A percentile compares a stretch with the other conserved stretches of the same genome.
phyloP scores from a whole-genome alignment of 1,140 invertebrate species.

The Archegozetes longisetosus region DNA sequence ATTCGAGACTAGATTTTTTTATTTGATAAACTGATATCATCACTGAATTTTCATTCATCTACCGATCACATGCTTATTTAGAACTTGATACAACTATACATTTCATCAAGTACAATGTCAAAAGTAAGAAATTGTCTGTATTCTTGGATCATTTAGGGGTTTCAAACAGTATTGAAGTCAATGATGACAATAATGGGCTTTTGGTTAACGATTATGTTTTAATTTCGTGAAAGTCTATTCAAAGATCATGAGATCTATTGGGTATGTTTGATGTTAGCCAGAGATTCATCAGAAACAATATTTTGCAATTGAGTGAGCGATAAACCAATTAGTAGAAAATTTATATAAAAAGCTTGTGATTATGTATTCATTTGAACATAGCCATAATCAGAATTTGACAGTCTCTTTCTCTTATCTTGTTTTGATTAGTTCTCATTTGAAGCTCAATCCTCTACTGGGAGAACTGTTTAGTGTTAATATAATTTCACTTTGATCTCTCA shows the following conservation, averaged over 20 bases:
- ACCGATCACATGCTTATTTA: background rate
- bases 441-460: too few relatives aligned
- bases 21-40: slow-evolving; percentile 15
- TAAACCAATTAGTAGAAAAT: slow-evolving; percentile 27
- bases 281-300: slow-evolving; percentile 23
- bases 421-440: too few relatives aligned
- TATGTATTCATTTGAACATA: too few relatives aligned
- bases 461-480: too few relatives aligned
- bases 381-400: too few relatives aligned
- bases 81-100: slow-evolving; percentile 7
- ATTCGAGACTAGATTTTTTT: too few relatives aligned
- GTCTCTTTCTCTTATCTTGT: too few relatives aligned
- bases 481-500: too few relatives aligned
- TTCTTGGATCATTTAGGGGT: slow-evolving; percentile 7
- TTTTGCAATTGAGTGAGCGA: slow-evolving; percentile 25
- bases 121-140: background rate
- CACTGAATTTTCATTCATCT: slow-evolving; percentile 4
- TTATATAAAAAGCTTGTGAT: slow-evolving; percentile 23
- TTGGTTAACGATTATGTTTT: slow-evolving; percentile 47
- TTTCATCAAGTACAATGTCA: slow-evolving; percentile 9
- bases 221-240: background rate
- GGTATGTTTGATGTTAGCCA: slow-evolving; percentile 37
- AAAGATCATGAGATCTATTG: slow-evolving; percentile 42
- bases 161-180: slow-evolving; percentile 37
- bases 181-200: slow-evolving; percentile 52